Evolutionary conservation across 2,797 vertebrate species (phyloP), one percentile per base, ranked within the genome.

Genomic region (Alosa sapidissima): DNA sequence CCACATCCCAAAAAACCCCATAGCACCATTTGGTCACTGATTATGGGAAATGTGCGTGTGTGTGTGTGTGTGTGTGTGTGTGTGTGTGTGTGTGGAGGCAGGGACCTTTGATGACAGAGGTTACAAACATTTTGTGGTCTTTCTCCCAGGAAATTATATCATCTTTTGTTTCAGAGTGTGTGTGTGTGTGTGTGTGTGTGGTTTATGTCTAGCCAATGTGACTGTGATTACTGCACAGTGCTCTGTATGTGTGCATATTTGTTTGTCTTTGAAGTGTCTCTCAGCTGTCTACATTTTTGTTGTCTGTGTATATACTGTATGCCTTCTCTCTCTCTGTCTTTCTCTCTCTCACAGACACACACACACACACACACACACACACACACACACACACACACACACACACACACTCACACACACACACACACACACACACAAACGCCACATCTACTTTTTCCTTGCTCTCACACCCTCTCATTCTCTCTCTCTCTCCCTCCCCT

Each of bases 101-200:
- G 51, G 24, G 36, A 45, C 41, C 68, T 86, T 86, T 83, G 83
- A 86, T 84, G 82, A 83, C 68, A 81, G 33, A 45, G 41, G 10
- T 14, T 82, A 82, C 62, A 87, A 49, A 55, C 84, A 85, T 60
- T 58, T 52, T 87, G 85, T 81, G 82, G 13, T 86, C 82, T 62
- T 78, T 45, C 82, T 84, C 81, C 58, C 83, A 87, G 85, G 86
- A 87, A 78, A 78, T 89, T 84, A 87, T 65, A 85, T 86, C 83
- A 88, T 65, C 82, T 47, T 84, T 82, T 54, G 65, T 72, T 14
- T 87, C 82, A 82, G 8, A 10, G 24, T 65, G 65, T 72, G 65
- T 41, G 33, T 72, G 65, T 72, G 28, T 68, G 28, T 65, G n/a
- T 65, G 62, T 65, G 24, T 65, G 9, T 33, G 62, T 65, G n/a